Base-by-base conservation (phyloP, 2,113 vertebrate species). In the Oncorhynchus gorbuscha region DNA sequence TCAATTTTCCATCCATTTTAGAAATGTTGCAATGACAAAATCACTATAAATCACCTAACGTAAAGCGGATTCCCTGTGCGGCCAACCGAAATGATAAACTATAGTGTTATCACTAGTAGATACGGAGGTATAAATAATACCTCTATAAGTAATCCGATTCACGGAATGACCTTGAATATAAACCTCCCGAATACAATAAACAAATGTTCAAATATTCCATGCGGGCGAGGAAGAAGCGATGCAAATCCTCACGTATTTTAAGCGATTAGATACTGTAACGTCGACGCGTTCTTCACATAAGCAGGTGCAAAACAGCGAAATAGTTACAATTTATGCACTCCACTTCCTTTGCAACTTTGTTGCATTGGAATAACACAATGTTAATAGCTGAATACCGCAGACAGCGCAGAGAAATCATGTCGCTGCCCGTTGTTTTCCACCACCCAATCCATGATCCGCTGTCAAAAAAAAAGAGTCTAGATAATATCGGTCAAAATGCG, bases 1-100 rank as follows among this genome's bases (percentile, higher is more conserved):
- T 95, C 91, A 95, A 81, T 94, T 96, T 96, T 78, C 94, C 95
- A 92, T 97, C 96, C 96, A 97, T 97, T 85, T 90, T 84, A 79
- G 26, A 75, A 70, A 64, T 80, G 80, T 80, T 78, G 80, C 78
- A 73, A 80, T 83, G 84, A 85, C 76, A 67, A 66, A 76, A 77
- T 39, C 85, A 89, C 90, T 87, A 89, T 69, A 74, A 74, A 67
- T 77, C 73, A 80, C 80, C 71, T 65, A 71, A 76, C 28, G 32
- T 30, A 72, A 45, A 69, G 55, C 71, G 69, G 64, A 55, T 72
- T 64, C 74, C 24, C 22, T 61, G 67, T 39, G n/a, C 45, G 69
- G 68, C 78, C 83, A 85, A 84, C 82, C 74, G 65, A 85, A 81
- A 84, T 79, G 75, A 83, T 79, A 76, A 84, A 76, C 80, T 86